Evolutionary conservation across 2,797 vertebrate genomes (phyloP).

Genomic region (Cossypha dichroa): DNA sequence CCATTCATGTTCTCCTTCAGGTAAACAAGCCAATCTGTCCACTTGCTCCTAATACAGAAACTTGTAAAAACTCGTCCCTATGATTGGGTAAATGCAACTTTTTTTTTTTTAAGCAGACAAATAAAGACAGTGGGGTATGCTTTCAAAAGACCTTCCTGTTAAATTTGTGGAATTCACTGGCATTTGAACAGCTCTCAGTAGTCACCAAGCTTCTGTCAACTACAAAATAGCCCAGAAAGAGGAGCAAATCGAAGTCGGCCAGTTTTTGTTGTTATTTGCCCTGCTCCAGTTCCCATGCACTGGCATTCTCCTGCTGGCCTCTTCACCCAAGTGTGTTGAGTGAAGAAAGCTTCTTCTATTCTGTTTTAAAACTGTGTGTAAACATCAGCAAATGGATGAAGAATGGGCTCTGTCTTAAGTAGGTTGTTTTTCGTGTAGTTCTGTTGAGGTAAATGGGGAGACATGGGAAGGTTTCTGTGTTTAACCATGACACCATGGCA

Average conservation of each 20-base stretch:
- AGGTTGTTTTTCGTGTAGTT: constrained; percentile 57
- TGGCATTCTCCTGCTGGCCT: constrained; percentile 60
- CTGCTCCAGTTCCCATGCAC: background rate
- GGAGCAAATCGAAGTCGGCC: background rate
- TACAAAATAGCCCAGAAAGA: background rate
- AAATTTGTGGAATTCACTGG: background rate
- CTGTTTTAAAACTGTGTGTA: constrained; percentile 54
- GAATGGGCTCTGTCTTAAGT: constrained; percentile 49
- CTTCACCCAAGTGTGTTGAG: constrained; percentile 64
- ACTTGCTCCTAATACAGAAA: constrained; percentile 1
- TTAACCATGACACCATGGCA: constrained; percentile 41
- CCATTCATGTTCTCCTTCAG: constrained; percentile 29
- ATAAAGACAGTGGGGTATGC: background rate
- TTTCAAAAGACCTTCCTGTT: background rate
- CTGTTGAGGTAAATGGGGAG: constrained; percentile 49
- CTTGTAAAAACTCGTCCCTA: constrained; percentile 7
- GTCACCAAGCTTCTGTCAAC: background rate
- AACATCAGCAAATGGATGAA: constrained; percentile 54
- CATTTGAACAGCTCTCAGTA: background rate
- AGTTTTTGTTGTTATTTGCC: background rate
- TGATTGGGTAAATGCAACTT: background rate
- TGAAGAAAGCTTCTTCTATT: constrained; percentile 66
- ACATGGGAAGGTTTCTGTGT: constrained; percentile 25
- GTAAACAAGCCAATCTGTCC: constrained; percentile 46
- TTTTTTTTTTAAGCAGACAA: background rate